Conservation (phyloP, 1,140 invertebrate genomes). For the Oreohelix idahoensis region DNA sequence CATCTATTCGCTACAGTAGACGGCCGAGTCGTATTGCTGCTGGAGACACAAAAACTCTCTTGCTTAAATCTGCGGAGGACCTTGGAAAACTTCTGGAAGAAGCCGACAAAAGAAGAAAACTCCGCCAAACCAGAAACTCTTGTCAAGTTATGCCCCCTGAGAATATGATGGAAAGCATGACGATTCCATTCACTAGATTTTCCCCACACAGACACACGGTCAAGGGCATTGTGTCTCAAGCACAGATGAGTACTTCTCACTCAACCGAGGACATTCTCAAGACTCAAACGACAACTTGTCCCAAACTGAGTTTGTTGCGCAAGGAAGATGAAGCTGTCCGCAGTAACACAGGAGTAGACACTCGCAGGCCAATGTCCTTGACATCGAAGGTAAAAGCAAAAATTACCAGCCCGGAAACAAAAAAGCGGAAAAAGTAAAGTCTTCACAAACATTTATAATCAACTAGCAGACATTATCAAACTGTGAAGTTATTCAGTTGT, state of each 20-base stretch:
- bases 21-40: conserved; percentile 28
- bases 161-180: background rate
- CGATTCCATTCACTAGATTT: conserved; percentile 30
- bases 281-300: background rate
- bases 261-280: background rate
- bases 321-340: no score
- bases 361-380: conserved; percentile 9
- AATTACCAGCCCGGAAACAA: conserved; percentile 13
- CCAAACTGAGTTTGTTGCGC: background rate
- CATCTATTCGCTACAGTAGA: conserved; percentile 28
- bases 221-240: conserved; percentile 16
- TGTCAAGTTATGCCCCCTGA: conserved; percentile 13
- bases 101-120: conserved; percentile 26
- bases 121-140: background rate
- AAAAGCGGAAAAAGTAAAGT: background rate
- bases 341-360: background rate
- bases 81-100: conserved; percentile 31
- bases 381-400: background rate
- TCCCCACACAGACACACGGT: conserved; percentile 37
- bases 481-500: no score
- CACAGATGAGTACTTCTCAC: background rate
- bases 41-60: background rate
- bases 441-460: no score
- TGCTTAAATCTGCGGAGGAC: conserved; percentile 38
- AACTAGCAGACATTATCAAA: no score